A percentile compares a stretch with the other conserved stretches of the same genome.
Conservation (phyloP, 2,888 invertebrate species). For the Amblyjoppa proteus region DNA sequence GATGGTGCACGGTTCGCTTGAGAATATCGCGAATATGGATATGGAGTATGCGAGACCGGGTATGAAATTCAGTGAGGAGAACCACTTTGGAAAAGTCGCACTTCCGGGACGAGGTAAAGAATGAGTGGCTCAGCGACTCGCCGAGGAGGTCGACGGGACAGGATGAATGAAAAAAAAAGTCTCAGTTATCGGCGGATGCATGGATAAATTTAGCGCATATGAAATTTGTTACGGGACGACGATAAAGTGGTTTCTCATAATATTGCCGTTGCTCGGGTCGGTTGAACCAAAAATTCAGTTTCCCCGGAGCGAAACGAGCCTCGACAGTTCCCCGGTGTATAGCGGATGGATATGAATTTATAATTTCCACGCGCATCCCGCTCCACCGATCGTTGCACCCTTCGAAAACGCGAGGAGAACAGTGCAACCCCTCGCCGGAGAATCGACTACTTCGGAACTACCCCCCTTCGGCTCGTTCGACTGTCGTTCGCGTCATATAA, state of each 20-base stretch:
- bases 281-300: slow-evolving; percentile 73
- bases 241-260: slow-evolving; percentile 24
- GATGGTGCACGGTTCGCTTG: slow-evolving; percentile 37
- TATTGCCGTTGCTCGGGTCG: slow-evolving; percentile 41
- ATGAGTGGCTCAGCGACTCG: slow-evolving; percentile 7
- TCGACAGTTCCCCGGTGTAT: slow-evolving; percentile 15
- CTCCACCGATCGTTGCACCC: slow-evolving; percentile 67
- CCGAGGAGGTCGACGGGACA: background rate
- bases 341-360: slow-evolving; percentile 81
- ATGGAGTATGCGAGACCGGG: slow-evolving; percentile 4
- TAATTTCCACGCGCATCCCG: slow-evolving; percentile 82
- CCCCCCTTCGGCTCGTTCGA: slow-evolving; percentile 74
- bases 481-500: slow-evolving; percentile 84
- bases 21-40: slow-evolving; percentile 28
- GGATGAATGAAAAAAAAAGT: background rate
- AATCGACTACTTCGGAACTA: slow-evolving; percentile 57
- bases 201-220: slow-evolving; percentile 18
- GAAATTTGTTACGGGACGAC: slow-evolving; percentile 47
- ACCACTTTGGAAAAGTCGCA: slow-evolving; percentile 17
- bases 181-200: background rate
- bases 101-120: slow-evolving; percentile 5
- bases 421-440: slow-evolving; percentile 62
- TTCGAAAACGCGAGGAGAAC: slow-evolving; percentile 46
- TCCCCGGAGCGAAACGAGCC: slow-evolving; percentile 76
- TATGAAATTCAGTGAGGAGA: background rate